phyloP scores from a whole-genome alignment of 1,140 invertebrate species.

The Trinorchestia longiramus region DNA sequence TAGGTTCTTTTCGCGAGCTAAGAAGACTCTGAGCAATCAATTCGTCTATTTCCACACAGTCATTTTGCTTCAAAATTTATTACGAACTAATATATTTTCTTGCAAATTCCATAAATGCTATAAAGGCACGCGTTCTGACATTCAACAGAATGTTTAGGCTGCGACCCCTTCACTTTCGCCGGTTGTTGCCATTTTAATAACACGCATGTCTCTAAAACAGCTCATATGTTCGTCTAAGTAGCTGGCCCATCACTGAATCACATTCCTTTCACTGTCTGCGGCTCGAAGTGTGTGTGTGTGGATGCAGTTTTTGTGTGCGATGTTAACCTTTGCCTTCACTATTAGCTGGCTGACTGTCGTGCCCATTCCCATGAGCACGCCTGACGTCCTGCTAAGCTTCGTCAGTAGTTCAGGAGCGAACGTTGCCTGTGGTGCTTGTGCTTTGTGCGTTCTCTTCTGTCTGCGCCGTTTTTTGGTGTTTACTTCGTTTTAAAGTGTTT shows the following conservation, averaged over 20 bases:
- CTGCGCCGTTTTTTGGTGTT: not conserved
- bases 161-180: not conserved
- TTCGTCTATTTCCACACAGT: not conserved
- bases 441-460: not conserved
- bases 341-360: not conserved
- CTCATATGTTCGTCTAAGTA: not conserved
- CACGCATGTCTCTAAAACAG: not conserved
- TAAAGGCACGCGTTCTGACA: not conserved
- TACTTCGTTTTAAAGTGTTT: not conserved
- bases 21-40: not conserved
- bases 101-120: not conserved
- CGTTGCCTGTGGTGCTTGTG: not conserved
- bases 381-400: not conserved
- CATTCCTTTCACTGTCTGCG: slow-evolving; percentile 48
- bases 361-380: not conserved
- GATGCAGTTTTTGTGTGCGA: slow-evolving; percentile 2
- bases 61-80: not conserved
- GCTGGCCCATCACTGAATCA: not conserved
- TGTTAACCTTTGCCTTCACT: slow-evolving; percentile 43
- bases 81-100: not conserved
- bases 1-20: not conserved
- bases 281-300: not conserved
- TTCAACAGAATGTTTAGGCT: not conserved
- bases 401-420: not conserved
- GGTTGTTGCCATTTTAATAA: not conserved